Percentiles rank a stretch among this genome's conserved stretches.
Evolutionary conservation across 2,797 vertebrate species (phyloP).

Genomic region (Amblyopsis hoosieri): DNA sequence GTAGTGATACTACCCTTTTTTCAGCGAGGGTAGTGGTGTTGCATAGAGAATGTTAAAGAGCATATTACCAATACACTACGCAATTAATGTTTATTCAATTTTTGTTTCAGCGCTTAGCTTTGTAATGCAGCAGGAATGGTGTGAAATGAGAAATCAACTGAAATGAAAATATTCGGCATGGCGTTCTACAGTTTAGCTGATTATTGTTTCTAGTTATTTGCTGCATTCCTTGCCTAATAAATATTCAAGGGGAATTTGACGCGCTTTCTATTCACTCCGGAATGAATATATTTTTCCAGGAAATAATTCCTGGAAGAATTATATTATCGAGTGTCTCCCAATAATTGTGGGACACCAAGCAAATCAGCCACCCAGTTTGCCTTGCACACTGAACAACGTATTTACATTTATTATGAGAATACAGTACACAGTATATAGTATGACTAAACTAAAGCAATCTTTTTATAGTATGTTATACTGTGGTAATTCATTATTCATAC

Average conservation of each 20-base stretch:
- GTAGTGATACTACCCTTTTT: conserved; percentile 10
- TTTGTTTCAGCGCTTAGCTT: not conserved
- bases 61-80: not conserved
- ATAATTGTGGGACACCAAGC: conserved; percentile 29
- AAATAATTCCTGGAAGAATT: conserved; percentile 12
- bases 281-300: not conserved
- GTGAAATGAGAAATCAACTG: conserved; percentile 10
- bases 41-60: conserved; percentile 1
- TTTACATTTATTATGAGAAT: conserved; percentile 51
- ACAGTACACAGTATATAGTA: conserved; percentile 31
- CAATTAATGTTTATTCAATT: conserved; percentile 1
- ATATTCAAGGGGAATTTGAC: conserved; percentile 3
- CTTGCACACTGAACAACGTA: conserved; percentile 52
- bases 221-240: conserved; percentile 2
- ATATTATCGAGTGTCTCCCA: conserved; percentile 5
- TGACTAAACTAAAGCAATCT: conserved; percentile 47
- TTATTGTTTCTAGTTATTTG: conserved; percentile 10
- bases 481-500: conserved; percentile 67
- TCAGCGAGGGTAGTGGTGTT: not conserved
- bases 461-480: conserved; percentile 47
- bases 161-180: conserved; percentile 7
- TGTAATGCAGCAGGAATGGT: conserved; percentile 5
- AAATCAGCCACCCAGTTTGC: conserved; percentile 26
- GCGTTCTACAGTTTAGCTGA: not conserved
- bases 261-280: conserved; percentile 9